Evolutionary conservation across 2,113 vertebrate species (phyloP), one percentile per base, ranked within the genome.

Genomic region (Oncorhynchus keta): DNA sequence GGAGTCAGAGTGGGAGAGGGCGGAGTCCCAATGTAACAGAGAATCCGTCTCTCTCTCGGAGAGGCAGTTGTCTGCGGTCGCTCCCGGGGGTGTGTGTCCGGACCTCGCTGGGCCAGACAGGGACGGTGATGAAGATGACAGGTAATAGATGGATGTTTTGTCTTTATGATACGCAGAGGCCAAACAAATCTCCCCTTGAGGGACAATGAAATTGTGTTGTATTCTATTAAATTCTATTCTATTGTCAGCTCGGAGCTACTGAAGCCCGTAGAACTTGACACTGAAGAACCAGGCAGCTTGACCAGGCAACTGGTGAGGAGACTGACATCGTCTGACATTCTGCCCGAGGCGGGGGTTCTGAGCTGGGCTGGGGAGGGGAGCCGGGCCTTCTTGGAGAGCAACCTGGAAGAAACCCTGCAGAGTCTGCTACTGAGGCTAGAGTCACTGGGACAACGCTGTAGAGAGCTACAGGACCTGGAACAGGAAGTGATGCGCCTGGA

Each of bases 181-280:
- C 16, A 16, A 13, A 18, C 51, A 1, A 13, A 55, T 55, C 51
- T 55, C 3, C 16, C 51, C 51, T 55, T 18, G 14, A 55, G 14
- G 51, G 39, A 51, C 51, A 55, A 45, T 45, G 39, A 45, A 45
- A 45, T 45, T 45, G 39, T 39, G 5, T 14, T 51, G 49, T 55
- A 4, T 18, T 13, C 51, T 16, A 55, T 55, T 45, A 3, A 45
- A 55, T 55, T 18, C 14, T 16, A 55, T 55, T 55, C 51, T 55
- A 18, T 55, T 13, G 12, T 18, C 14, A 55, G 51, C 51, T 55
- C 51, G 1, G 51, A 55, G 51, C 3, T 55, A 75, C 93, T 99
- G 39, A 99, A 98, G 85, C 98, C 98, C 0, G 95, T 99, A 85
- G 97, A 99, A 75, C 91, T 99, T 90, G 98, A 99, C 87, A 91